Conservation (phyloP, 1,140 invertebrate species). For the Macrocentrus cingulum region DNA sequence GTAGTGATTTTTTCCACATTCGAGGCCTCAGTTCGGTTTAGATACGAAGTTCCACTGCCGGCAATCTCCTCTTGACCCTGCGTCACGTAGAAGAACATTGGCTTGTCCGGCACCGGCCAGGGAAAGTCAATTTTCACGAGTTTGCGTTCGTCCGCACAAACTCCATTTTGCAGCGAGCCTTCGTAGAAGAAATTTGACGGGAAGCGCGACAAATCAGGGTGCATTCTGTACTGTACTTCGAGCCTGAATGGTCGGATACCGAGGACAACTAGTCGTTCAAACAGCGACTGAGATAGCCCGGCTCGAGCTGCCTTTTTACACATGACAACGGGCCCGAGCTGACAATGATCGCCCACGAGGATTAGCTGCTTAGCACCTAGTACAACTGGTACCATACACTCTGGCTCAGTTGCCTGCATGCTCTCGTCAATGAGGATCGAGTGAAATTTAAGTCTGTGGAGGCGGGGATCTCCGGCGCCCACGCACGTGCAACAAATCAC, state of each 20-base stretch:
- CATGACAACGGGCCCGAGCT: slow-evolving; percentile 98
- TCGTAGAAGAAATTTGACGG: slow-evolving; percentile 99
- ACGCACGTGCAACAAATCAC: slow-evolving; percentile 99
- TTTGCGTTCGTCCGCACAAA: slow-evolving; percentile 91
- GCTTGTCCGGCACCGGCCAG: slow-evolving; percentile 94
- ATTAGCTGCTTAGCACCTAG: slow-evolving; percentile 95
- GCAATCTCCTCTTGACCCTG: slow-evolving; percentile 99
- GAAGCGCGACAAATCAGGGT: slow-evolving; percentile 94
- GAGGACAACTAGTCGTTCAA: slow-evolving; percentile 95
- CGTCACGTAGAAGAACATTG: slow-evolving; percentile 99
- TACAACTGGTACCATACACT: slow-evolving; percentile 98
- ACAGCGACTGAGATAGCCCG: slow-evolving; percentile 95
- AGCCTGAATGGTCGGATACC: slow-evolving; percentile 93
- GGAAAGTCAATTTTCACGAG: slow-evolving; percentile 94
- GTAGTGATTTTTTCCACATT: slow-evolving; percentile 98
- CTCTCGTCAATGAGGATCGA: slow-evolving; percentile 99
- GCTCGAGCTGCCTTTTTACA: slow-evolving; percentile 98
- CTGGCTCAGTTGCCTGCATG: slow-evolving; percentile 95
- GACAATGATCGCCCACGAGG: slow-evolving; percentile 98
- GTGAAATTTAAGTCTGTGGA: slow-evolving; percentile 91
- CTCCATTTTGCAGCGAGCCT: slow-evolving; percentile 97
- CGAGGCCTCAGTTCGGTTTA: slow-evolving; percentile 97
- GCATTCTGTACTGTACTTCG: slow-evolving; percentile 99
- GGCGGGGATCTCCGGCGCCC: slow-evolving; percentile 92
- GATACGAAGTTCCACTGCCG: slow-evolving; percentile 95